Conservation (phyloP, 2,888 invertebrate genomes). For the Xiphydria camelus region DNA sequence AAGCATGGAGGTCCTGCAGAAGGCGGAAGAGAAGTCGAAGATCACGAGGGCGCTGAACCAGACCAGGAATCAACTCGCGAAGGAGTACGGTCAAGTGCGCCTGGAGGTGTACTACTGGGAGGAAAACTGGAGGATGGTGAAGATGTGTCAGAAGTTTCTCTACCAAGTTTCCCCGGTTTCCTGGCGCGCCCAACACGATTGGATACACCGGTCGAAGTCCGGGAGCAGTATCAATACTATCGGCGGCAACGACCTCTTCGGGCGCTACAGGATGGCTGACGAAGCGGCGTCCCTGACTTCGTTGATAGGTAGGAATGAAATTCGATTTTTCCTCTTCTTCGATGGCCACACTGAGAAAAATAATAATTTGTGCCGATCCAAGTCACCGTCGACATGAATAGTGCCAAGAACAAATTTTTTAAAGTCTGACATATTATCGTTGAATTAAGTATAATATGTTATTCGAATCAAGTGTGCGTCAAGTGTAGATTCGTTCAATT, state of each 20-base stretch:
- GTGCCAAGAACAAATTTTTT: too few relatives aligned
- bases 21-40: slow-evolving; percentile 59
- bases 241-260: slow-evolving; percentile 24
- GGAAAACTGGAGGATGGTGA: slow-evolving; percentile 66
- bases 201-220: slow-evolving; percentile 29
- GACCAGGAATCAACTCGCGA: slow-evolving; percentile 34
- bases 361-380: too few relatives aligned
- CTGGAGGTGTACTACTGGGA: slow-evolving; percentile 64
- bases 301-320: slow-evolving; percentile 34
- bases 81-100: slow-evolving; percentile 38
- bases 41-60: slow-evolving; percentile 46
- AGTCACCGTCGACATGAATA: too few relatives aligned
- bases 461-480: too few relatives aligned
- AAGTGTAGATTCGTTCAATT: too few relatives aligned
- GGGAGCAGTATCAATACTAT: slow-evolving; percentile 14
- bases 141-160: slow-evolving; percentile 71
- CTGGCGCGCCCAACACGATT: slow-evolving; percentile 63
- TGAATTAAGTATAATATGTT: too few relatives aligned
- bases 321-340: not conserved
- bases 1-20: slow-evolving; percentile 62
- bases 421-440: too few relatives aligned
- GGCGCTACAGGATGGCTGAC: slow-evolving; percentile 26
- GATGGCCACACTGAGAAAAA: too few relatives aligned
- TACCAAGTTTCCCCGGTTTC: slow-evolving; percentile 67
- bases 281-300: slow-evolving; percentile 34